Conservation (phyloP, 2,113 vertebrate species). For the Butorides virescens region DNA sequence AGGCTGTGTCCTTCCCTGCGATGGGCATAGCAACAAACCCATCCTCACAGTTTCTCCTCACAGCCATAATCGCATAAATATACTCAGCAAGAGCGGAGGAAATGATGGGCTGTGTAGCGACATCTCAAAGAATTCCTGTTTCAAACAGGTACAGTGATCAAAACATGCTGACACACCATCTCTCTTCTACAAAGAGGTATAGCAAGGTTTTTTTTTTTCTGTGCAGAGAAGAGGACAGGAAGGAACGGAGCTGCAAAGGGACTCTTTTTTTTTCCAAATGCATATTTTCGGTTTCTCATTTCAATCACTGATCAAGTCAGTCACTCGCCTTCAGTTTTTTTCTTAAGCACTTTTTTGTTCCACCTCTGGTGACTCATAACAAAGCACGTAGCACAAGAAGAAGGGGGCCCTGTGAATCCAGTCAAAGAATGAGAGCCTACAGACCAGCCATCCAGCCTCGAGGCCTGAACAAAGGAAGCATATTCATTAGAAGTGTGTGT, state of each 20-base stretch:
- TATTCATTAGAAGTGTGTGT: background rate
- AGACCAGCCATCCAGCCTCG: background rate
- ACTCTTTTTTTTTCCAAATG: background rate
- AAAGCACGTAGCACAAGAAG: background rate
- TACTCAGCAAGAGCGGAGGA: background rate
- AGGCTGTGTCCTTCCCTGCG: background rate
- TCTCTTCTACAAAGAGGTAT: background rate
- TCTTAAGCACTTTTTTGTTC: background rate
- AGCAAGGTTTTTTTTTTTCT: background rate
- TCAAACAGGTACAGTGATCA: conserved; percentile 19
- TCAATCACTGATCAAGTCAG: background rate
- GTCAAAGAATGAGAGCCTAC: background rate
- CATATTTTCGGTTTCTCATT: background rate
- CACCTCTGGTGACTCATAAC: background rate
- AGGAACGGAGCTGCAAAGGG: background rate
- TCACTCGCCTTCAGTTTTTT: background rate
- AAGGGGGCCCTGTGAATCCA: background rate
- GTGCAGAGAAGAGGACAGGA: background rate
- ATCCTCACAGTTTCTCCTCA: background rate
- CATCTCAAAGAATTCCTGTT: background rate
- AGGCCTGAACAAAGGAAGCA: background rate
- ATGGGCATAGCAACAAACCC: rapidly evolving
- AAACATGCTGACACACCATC: background rate
- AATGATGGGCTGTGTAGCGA: background rate
- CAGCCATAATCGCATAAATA: background rate